These are phyloP conservation scores for Sebastes matsubarae DNA, from an alignment of 2,797 vertebrate species.

Conservation along the genomic window DNA sequence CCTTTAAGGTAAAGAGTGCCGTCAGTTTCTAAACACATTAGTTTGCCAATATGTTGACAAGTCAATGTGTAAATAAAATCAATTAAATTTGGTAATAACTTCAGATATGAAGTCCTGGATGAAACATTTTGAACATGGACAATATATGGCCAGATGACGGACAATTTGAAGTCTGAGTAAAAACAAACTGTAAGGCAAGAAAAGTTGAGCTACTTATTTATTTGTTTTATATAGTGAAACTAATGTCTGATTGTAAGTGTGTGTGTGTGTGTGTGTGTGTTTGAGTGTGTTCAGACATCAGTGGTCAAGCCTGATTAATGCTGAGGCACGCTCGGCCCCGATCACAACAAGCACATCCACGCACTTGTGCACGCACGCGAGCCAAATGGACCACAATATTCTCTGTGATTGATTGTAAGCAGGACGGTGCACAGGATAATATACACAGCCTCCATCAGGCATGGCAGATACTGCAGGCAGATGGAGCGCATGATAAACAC, in stretches of 20 bases:
- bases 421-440: slow-evolving; percentile 49
- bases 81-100: not conserved
- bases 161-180: not conserved
- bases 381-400: slow-evolving; percentile 37
- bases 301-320: slow-evolving; percentile 79
- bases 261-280: slow-evolving; percentile 2
- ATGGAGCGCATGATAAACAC: slow-evolving; percentile 65
- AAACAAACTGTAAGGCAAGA: not conserved
- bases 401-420: slow-evolving; percentile 53
- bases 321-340: slow-evolving; percentile 64
- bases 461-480: slow-evolving; percentile 62
- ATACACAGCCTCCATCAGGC: slow-evolving; percentile 61
- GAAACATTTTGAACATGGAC: not conserved
- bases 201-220: not conserved
- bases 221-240: not conserved
- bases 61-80: not conserved
- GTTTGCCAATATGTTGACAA: not conserved
- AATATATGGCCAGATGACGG: not conserved
- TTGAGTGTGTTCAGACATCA: slow-evolving; percentile 63
- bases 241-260: not conserved
- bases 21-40: not conserved
- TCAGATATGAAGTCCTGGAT: not conserved
- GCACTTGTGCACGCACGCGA: not conserved
- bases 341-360: slow-evolving; percentile 28
- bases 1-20: not conserved